These are phyloP conservation scores for Sphaerophoria rueppellii DNA, from an alignment of 2,888 invertebrate genomes.

Conservation along the genomic window DNA sequence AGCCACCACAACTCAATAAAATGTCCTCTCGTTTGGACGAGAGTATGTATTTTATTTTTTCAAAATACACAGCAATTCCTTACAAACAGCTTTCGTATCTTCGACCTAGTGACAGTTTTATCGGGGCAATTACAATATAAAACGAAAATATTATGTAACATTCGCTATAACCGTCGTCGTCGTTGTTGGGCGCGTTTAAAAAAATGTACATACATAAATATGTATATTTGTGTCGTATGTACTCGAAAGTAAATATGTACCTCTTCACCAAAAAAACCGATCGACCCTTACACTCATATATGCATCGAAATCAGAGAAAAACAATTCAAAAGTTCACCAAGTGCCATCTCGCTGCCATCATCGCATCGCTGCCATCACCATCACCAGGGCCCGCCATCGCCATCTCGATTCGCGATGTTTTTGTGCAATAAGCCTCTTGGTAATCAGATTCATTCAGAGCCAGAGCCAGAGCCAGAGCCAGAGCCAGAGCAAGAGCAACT, in stretches of 20 bases:
- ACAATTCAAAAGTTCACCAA: slow-evolving; percentile 21
- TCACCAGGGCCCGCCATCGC: background rate
- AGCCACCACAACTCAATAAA: no score
- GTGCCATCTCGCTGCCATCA: background rate
- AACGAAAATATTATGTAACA: slow-evolving; percentile 43
- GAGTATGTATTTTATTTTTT: background rate
- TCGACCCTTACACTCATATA: slow-evolving; percentile 1
- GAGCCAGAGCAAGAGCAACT: background rate
- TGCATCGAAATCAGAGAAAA: slow-evolving; percentile 41
- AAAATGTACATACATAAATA: background rate
- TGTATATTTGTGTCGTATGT: background rate
- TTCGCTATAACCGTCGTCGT: background rate
- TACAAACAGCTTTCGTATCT: slow-evolving; percentile 39
- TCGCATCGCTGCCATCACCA: background rate
- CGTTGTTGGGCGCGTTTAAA: background rate
- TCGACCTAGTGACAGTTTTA: slow-evolving; percentile 60
- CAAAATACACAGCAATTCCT: slow-evolving; percentile 11
- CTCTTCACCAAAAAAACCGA: background rate
- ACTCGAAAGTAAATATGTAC: background rate
- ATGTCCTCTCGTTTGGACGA: no score
- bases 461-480: background rate
- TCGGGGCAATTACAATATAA: slow-evolving; percentile 54
- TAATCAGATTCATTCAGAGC: slow-evolving; percentile 50
- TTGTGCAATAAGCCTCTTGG: slow-evolving; percentile 46
- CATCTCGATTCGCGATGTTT: slow-evolving; percentile 29